phyloP scores from a whole-genome alignment of 2,797 vertebrate species.

The Coendou prehensilis region DNA sequence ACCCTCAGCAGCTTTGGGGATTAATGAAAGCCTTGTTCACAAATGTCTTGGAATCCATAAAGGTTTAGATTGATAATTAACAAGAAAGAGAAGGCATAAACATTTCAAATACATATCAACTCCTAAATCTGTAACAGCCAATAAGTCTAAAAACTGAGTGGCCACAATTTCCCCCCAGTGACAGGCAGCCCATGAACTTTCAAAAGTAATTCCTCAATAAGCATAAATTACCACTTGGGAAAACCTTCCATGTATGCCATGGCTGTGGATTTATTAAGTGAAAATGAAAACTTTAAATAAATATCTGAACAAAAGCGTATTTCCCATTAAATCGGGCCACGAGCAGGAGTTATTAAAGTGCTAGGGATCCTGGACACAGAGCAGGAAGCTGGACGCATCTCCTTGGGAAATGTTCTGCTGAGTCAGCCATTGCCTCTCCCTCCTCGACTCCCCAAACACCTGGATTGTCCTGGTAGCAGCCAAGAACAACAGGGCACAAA shows the following conservation, averaged over 20 bases:
- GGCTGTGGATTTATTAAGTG: constrained; percentile 77
- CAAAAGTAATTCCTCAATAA: constrained; percentile 78
- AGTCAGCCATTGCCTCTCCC: constrained; percentile 52
- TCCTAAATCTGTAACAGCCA: constrained; percentile 83
- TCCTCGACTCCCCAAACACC: not conserved
- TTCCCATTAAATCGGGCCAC: constrained; percentile 73
- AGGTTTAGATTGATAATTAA: constrained; percentile 85
- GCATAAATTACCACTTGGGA: constrained; percentile 73
- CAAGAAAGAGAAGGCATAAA: constrained; percentile 86
- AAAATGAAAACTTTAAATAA: constrained; percentile 84
- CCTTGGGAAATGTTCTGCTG: constrained; percentile 43
- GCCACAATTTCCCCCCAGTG: constrained; percentile 80
- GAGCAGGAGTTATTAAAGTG: constrained; percentile 61
- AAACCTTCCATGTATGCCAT: constrained; percentile 68
- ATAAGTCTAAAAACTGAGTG: constrained; percentile 83
- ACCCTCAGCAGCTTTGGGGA: constrained; percentile 76
- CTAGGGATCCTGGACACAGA: not conserved
- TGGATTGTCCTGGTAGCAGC: not conserved
- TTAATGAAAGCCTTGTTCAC: constrained; percentile 85
- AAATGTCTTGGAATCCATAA: constrained; percentile 81
- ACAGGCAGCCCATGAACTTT: constrained; percentile 78
- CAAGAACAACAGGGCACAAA: not conserved
- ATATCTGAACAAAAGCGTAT: constrained; percentile 82
- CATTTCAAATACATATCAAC: constrained; percentile 85
- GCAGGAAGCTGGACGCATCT: not conserved